These are phyloP conservation scores for Caradrina clavipalpis DNA, from an alignment of 2,888 invertebrate genomes.

Conservation along the genomic window DNA sequence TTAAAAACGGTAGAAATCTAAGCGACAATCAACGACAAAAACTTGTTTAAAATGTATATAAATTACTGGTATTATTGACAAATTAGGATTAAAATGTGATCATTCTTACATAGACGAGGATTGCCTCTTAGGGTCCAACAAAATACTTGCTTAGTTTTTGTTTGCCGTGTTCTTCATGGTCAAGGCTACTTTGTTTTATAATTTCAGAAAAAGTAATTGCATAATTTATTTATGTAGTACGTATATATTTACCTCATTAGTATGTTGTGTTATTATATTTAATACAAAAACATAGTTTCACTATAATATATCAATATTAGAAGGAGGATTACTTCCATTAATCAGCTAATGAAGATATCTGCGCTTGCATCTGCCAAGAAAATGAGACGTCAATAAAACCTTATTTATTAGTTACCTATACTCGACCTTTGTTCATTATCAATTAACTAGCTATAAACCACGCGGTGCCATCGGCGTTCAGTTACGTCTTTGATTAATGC, in stretches of 20 bases:
- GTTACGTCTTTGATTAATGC: too few relatives aligned
- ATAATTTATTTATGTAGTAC: not conserved
- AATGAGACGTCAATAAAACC: not conserved
- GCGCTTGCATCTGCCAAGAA: not conserved
- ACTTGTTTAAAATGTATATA: too few relatives aligned
- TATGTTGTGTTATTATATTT: not conserved
- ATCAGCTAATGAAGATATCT: constrained; percentile 4
- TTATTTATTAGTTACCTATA: not conserved
- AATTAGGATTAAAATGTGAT: too few relatives aligned
- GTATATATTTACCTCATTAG: too few relatives aligned
- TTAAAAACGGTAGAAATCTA: too few relatives aligned
- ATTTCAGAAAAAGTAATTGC: not conserved
- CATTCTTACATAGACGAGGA: too few relatives aligned
- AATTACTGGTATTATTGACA: too few relatives aligned
- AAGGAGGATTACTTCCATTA: not conserved
- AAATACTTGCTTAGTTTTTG: constrained; percentile 25
- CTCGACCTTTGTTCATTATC: too few relatives aligned
- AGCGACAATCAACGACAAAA: too few relatives aligned
- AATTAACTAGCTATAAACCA: too few relatives aligned
- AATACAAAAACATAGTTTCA: not conserved
- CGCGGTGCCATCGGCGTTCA: too few relatives aligned
- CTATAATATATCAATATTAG: not conserved
- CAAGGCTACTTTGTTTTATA: not conserved
- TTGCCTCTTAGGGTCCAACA: not conserved
- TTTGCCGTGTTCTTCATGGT: constrained; percentile 9